A percentile compares a stretch with the other conserved stretches of the same genome.
These are phyloP conservation scores for Psilopogon haemacephalus DNA, from an alignment of 2,113 vertebrate species.

Conservation along the genomic window DNA sequence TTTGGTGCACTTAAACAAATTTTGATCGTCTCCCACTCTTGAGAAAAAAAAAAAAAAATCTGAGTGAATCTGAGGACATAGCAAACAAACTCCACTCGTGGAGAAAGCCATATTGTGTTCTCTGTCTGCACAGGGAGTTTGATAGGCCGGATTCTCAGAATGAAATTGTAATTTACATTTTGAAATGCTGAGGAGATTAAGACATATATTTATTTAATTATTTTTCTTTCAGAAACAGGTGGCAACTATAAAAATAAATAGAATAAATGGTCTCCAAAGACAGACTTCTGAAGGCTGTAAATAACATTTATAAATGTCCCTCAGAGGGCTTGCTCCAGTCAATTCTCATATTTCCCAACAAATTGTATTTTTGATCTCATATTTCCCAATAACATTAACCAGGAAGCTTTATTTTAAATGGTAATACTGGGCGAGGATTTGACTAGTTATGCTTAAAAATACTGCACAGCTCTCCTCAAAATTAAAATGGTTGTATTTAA, in stretches of 20 bases:
- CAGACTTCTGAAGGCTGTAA: background rate
- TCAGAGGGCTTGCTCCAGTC: background rate
- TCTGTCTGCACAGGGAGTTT: background rate
- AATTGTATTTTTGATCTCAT: background rate
- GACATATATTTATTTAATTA: background rate
- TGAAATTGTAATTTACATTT: background rate
- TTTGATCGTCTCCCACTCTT: accelerated
- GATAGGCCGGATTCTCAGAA: background rate
- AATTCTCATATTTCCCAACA: background rate
- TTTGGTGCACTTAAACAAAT: background rate
- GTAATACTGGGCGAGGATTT: background rate
- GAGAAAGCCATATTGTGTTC: background rate
- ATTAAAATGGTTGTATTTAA: background rate
- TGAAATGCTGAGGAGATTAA: background rate
- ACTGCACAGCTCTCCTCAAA: background rate
- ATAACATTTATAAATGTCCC: background rate
- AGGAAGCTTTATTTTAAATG: background rate
- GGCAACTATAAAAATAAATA: background rate
- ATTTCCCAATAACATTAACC: background rate
- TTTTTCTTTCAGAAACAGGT: background rate
- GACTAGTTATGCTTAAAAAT: background rate
- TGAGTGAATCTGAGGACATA: background rate
- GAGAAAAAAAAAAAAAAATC: background rate
- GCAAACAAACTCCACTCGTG: background rate
- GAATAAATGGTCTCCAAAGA: background rate